Conservation (phyloP, 2,888 invertebrate genomes). For the Acleris laterana region DNA sequence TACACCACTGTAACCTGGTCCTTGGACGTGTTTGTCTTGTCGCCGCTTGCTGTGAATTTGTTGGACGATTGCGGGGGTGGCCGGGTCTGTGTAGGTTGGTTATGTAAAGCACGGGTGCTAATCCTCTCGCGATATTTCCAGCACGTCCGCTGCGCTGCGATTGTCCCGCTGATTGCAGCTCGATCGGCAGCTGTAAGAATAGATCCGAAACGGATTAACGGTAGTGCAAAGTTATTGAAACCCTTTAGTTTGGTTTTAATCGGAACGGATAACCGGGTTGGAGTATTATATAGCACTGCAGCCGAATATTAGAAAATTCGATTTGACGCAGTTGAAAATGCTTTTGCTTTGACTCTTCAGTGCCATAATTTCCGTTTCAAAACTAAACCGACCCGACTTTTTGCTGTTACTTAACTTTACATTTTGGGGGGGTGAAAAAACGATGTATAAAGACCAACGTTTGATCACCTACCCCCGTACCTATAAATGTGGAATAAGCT, state of each 20-base stretch:
- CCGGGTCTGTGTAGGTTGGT: slow-evolving; percentile 2
- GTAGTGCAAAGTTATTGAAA: slow-evolving; percentile 27
- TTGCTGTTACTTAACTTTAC: too few species aligned
- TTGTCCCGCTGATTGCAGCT: slow-evolving; percentile 25
- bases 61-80: not conserved
- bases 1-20: slow-evolving; percentile 18
- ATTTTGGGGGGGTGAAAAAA: too few species aligned
- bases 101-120: slow-evolving; percentile 30
- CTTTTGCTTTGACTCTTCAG: too few species aligned
- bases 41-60: not conserved
- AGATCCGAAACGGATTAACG: slow-evolving; percentile 33
- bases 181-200: slow-evolving; percentile 29
- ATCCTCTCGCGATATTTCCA: slow-evolving; percentile 32
- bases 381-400: too few species aligned
- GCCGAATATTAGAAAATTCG: not conserved
- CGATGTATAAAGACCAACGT: too few species aligned
- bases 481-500: too few species aligned
- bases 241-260: slow-evolving; percentile 4
- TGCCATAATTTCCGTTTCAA: too few species aligned
- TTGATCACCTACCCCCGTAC: too few species aligned
- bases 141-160: slow-evolving; percentile 28
- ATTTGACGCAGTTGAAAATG: too few species aligned
- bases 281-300: too few species aligned
- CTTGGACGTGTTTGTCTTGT: not conserved
- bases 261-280: not conserved